Percentiles rank a stretch among this genome's conserved stretches.
Evolutionary conservation across 2,888 invertebrate species (phyloP).

Genomic region (Oxytorus armatus): DNA sequence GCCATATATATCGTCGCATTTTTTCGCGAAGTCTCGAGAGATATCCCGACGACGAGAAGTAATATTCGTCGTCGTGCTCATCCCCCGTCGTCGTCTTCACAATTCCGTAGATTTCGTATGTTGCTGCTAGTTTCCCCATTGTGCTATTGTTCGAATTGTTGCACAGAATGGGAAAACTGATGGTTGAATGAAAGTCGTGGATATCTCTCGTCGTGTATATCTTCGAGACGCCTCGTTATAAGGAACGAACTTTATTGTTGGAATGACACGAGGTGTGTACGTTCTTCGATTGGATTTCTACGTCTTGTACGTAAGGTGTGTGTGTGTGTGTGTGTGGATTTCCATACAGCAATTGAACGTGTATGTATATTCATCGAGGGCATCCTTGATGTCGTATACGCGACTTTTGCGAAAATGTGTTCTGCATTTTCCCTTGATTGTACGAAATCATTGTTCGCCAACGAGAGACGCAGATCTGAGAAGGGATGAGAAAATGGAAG

Average conservation of each 20-base stretch:
- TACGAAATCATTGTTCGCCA: conserved; percentile 14
- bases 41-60: neutral
- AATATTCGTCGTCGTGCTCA: neutral
- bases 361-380: conserved; percentile 23
- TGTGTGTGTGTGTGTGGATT: conserved; percentile 27
- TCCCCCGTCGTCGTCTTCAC: conserved; percentile 10
- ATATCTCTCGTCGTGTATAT: neutral
- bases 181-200: neutral
- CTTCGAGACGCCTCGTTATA: conserved; percentile 3
- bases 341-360: conserved; percentile 13
- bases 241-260: conserved; percentile 16
- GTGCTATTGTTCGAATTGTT: conserved; percentile 9
- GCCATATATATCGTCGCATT: conserved; percentile 13
- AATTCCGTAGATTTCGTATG: conserved; percentile 12
- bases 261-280: neutral
- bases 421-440: conserved; percentile 13
- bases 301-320: too few relatives aligned
- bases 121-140: conserved; percentile 9
- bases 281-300: too few relatives aligned
- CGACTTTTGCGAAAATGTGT: conserved; percentile 17
- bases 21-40: neutral
- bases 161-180: conserved; percentile 2
- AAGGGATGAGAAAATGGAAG: neutral
- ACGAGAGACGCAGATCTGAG: neutral
- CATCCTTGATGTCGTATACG: neutral